Percentiles rank a stretch among this genome's conserved stretches.
These are phyloP conservation scores for Eurosta solidaginis DNA, from an alignment of 1,140 invertebrate genomes.

Conservation along the genomic window DNA sequence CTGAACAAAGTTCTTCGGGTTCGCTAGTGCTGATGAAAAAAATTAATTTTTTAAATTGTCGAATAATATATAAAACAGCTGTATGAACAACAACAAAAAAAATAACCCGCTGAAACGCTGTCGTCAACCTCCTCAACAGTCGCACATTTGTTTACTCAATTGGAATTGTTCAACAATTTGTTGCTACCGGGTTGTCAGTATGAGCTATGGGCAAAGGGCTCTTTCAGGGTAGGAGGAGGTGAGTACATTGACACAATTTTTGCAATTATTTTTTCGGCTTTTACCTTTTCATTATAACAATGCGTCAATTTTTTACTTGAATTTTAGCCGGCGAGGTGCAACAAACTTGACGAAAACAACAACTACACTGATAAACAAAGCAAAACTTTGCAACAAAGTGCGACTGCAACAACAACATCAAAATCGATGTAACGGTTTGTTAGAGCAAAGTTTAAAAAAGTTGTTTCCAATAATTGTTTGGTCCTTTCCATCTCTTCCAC, in stretches of 20 bases:
- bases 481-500: no score
- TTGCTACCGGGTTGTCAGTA: not conserved
- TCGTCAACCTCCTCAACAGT: no score
- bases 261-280: not conserved
- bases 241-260: conserved; percentile 12
- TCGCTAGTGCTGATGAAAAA: no score
- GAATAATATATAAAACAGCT: not conserved
- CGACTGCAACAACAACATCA: not conserved
- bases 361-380: not conserved
- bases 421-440: not conserved
- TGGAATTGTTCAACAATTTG: not conserved
- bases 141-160: not conserved
- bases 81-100: not conserved
- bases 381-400: not conserved
- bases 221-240: no score
- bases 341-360: not conserved
- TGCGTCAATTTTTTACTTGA: not conserved
- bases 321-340: not conserved
- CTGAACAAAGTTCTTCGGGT: no score
- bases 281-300: not conserved
- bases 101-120: not conserved
- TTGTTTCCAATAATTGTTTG: no score
- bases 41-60: no score
- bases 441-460: no score
- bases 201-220: not conserved